Percentiles rank a stretch among this genome's conserved stretches.
Conservation (phyloP, 2,888 invertebrate species). For the Liposcelis brunnea region DNA sequence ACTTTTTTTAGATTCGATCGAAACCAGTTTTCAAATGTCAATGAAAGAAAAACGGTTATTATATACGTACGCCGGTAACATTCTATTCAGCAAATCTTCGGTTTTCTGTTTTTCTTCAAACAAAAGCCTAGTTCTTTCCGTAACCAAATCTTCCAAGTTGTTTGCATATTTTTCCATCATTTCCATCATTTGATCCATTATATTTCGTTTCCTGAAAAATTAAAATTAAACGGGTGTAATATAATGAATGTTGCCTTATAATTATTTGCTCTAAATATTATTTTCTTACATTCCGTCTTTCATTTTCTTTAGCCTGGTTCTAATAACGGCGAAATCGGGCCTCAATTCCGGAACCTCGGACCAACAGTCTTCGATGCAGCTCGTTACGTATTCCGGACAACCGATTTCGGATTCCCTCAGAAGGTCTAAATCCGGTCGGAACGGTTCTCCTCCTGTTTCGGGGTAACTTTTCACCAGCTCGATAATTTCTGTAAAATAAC, state of each 20-base stretch:
- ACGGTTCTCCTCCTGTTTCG: slow-evolving; percentile 47
- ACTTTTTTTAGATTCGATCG: too few species aligned
- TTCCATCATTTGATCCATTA: slow-evolving; percentile 95
- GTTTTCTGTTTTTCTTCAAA: slow-evolving; percentile 88
- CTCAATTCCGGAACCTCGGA: slow-evolving; percentile 63
- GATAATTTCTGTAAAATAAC: slow-evolving; percentile 52
- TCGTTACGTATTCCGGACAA: slow-evolving; percentile 63
- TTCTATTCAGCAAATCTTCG: slow-evolving; percentile 78
- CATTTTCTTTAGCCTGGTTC: slow-evolving; percentile 71
- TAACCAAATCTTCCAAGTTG: slow-evolving; percentile 86
- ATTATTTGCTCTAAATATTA: background rate
- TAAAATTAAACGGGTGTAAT: slow-evolving; percentile 12
- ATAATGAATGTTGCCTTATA: too few species aligned
- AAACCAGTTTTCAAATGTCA: too few species aligned
- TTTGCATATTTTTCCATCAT: slow-evolving; percentile 96
- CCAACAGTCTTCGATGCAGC: slow-evolving; percentile 81
- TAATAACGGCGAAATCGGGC: slow-evolving; percentile 70
- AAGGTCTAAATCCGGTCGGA: slow-evolving; percentile 59
- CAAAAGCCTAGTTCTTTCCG: slow-evolving; percentile 73
- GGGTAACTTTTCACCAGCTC: slow-evolving; percentile 59
- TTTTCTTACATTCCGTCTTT: slow-evolving; percentile 63
- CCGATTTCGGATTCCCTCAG: slow-evolving; percentile 52
- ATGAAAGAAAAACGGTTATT: background rate
- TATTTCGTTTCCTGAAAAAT: slow-evolving; percentile 64
- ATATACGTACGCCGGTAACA: slow-evolving; percentile 68